Evolutionary conservation across 2,113 vertebrate genomes (phyloP), one percentile per base, ranked within the genome.

Genomic region (Hepsetus odoe): DNA sequence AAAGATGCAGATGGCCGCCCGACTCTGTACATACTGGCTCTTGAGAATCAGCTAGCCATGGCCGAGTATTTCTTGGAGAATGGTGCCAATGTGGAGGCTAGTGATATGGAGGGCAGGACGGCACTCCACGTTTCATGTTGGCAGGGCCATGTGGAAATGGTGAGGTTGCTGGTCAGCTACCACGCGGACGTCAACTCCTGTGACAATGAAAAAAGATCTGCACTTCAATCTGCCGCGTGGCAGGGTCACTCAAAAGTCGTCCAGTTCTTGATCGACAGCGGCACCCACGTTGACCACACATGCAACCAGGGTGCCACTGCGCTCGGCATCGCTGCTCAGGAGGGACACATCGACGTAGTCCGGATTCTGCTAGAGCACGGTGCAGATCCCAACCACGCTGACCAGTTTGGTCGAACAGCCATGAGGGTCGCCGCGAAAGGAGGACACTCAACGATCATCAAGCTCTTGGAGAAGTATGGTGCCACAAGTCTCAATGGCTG

Each of bases 351-450:
- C 0, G 96, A 99, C 0, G 98, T 96, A 0, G 98, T 99, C 71
- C 96, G 96, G 55, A 92, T 96, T 69, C 86, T 99, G 66, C 86
- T 99, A 16, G 97, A 99, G 88, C 96, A 97, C 0, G 91, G 95
- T 11, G 98, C 97, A 0, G 97, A 99, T 80, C 97, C 98, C 1
- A 98, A 98, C 84, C 98, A 99, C 0, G 98, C 98, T 0, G 98
- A 99, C 85, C 98, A 99, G 32, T 99, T 99, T 69, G 98, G 98
- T 22, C 96, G 97, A 74, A 99, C 98, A 0, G 97, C 97, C 30
- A 96, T 99, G 95, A 93, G 96, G 5, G 98, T 99, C n/a, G 98
- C 98, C 22, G 96, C 97, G 70, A 99, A 99, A 90, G 97, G 97
- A 0, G 96, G 96, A 66, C 98, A 99, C 82, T 90, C 94, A 0